Evolutionary conservation across 2,888 invertebrate species (phyloP).

Genomic region (Iphiclides podalirius): DNA sequence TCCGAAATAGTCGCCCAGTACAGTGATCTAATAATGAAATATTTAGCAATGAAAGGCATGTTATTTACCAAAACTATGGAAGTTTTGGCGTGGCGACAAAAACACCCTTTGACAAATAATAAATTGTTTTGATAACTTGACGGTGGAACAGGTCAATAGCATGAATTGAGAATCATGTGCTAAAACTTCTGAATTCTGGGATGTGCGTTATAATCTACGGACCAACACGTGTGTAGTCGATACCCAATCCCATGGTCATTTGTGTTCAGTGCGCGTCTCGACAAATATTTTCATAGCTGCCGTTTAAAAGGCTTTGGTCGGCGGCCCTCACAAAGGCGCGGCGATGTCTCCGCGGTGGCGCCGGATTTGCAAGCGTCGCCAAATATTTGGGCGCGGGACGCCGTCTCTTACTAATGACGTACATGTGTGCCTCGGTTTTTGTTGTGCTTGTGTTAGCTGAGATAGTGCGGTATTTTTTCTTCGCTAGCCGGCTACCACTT

Average conservation of each 20-base stretch:
- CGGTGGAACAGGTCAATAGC: too few species aligned
- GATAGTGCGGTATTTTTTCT: constrained; percentile 37
- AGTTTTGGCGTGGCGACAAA: too few species aligned
- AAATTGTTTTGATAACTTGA: too few species aligned
- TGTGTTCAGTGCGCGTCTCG: constrained; percentile 70
- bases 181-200: too few species aligned
- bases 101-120: too few species aligned
- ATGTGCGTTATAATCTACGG: too few species aligned
- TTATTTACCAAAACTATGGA: too few species aligned
- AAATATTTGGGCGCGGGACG: constrained; percentile 65
- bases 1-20: too few species aligned
- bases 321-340: constrained; percentile 47
- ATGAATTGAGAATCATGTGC: too few species aligned
- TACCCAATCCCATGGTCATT: constrained; percentile 73
- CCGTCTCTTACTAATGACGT: constrained; percentile 68
- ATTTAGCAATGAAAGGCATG: too few species aligned
- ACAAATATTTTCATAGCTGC: constrained; percentile 72
- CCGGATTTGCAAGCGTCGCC: constrained; percentile 67
- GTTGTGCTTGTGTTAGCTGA: constrained; percentile 33
- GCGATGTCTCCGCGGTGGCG: constrained; percentile 53
- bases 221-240: constrained; percentile 25
- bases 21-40: too few species aligned
- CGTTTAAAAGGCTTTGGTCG: constrained; percentile 52
- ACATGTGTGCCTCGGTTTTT: constrained; percentile 61
- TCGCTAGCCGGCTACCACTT: constrained; percentile 11